These are phyloP conservation scores for Nasonia vitripennis DNA, from an alignment of 1,140 invertebrate genomes.

Conservation along the genomic window DNA sequence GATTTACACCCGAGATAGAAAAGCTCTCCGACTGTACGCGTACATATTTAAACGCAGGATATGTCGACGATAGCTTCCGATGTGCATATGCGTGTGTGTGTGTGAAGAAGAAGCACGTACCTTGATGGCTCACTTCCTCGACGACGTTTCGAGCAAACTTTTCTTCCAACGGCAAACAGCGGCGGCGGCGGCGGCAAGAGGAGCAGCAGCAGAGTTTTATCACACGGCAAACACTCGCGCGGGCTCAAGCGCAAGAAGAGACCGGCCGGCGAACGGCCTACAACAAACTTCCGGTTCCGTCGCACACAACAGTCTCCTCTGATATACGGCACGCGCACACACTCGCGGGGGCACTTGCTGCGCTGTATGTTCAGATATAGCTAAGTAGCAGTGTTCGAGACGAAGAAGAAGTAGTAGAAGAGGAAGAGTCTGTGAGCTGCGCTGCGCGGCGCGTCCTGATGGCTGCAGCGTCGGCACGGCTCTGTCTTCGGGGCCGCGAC, in stretches of 20 bases:
- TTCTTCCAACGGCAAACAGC: neutral
- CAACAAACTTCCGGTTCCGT: constrained; percentile 37
- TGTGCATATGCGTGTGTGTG: too few species aligned
- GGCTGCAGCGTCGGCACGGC: constrained; percentile 71
- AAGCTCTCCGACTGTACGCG: too few species aligned
- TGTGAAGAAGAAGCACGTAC: constrained; percentile 32
- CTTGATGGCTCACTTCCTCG: constrained; percentile 44
- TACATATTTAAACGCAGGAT: too few species aligned
- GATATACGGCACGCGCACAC: neutral
- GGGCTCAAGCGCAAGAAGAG: neutral
- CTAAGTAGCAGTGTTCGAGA: neutral
- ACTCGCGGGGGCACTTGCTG: neutral
- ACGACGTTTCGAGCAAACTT: constrained; percentile 20
- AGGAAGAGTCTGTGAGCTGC: neutral
- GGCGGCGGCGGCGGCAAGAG: neutral
- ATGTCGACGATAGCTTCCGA: too few species aligned
- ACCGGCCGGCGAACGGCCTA: constrained; percentile 32
- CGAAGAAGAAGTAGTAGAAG: neutral
- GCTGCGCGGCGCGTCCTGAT: constrained; percentile 65
- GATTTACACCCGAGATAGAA: too few species aligned
- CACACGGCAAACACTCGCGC: constrained; percentile 37
- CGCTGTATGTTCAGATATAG: too few species aligned
- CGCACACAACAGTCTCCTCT: neutral
- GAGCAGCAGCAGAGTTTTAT: neutral
- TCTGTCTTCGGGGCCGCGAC: constrained; percentile 71